phyloP scores from a whole-genome alignment of 2,113 vertebrate species.

The Trichomycterus rosablanca region DNA sequence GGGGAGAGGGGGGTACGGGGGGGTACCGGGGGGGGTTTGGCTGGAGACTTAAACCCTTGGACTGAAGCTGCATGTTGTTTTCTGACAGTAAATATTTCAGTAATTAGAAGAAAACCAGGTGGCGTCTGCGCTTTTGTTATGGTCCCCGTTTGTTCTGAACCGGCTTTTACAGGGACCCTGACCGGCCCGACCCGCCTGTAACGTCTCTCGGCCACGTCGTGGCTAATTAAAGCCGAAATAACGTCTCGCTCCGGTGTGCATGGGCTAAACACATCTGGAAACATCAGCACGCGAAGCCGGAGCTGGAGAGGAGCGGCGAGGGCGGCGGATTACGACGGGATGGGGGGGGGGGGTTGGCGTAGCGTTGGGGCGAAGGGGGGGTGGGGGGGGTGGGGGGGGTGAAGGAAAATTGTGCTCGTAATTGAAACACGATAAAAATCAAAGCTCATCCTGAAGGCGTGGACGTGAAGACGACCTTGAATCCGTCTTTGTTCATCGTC shows the following conservation, averaged over 20 bases:
- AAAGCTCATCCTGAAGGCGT: not conserved
- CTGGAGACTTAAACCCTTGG: not conserved
- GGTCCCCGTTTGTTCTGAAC: constrained; percentile 49
- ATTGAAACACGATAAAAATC: constrained; percentile 13
- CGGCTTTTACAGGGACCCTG: constrained; percentile 42
- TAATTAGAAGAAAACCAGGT: constrained; percentile 43
- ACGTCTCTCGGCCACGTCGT: constrained; percentile 54
- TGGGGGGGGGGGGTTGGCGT: too few relatives aligned
- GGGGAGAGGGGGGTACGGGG: not conserved
- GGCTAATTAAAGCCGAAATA: constrained; percentile 56
- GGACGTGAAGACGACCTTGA: not conserved
- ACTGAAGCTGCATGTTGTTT: constrained; percentile 13
- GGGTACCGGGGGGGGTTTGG: not conserved
- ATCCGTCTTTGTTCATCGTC: constrained; percentile 16
- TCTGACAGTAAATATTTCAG: constrained; percentile 28
- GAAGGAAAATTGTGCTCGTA: constrained; percentile 1
- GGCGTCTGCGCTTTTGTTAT: constrained; percentile 44
- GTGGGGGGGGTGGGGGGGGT: too few relatives aligned
- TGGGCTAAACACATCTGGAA: constrained; percentile 61
- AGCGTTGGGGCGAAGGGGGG: too few relatives aligned
- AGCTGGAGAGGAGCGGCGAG: not conserved
- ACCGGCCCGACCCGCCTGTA: constrained; percentile 40
- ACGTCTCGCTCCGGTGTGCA: constrained; percentile 60
- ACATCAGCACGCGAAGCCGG: constrained; percentile 42
- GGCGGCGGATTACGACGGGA: too few relatives aligned